Conservation (phyloP, 2,113 vertebrate genomes). For the Gymnocephalus cernua region DNA sequence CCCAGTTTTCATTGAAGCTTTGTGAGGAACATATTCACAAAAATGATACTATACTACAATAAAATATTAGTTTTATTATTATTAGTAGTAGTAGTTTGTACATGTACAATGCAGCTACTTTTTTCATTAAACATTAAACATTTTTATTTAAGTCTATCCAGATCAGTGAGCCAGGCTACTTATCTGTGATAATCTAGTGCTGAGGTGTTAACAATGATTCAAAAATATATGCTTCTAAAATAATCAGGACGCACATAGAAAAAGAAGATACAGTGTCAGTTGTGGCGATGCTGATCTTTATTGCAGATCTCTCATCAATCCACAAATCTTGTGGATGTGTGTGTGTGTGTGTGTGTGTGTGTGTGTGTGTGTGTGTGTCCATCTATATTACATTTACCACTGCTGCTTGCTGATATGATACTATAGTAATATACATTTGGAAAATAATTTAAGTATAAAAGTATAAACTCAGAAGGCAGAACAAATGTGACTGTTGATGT, state of each 20-base stretch:
- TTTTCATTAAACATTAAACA: neutral
- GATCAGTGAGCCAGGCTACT: neutral
- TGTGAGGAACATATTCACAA: neutral
- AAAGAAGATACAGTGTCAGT: neutral
- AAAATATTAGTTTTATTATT: neutral
- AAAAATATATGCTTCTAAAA: neutral
- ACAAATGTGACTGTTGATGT: neutral
- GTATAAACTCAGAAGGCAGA: neutral
- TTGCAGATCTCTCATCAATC: neutral
- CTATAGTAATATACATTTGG: neutral
- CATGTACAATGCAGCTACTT: neutral
- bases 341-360: too few species aligned
- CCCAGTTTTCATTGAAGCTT: neutral
- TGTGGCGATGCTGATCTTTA: neutral
- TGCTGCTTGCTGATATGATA: neutral
- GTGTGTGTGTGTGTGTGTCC: neutral
- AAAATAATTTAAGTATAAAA: neutral
- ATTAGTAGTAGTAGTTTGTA: too few species aligned
- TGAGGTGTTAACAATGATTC: neutral
- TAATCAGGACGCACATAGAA: neutral
- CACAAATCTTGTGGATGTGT: neutral
- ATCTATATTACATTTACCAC: neutral
- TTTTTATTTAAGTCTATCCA: neutral
- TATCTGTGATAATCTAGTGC: neutral
- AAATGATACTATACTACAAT: neutral